Evolutionary conservation across 2,888 invertebrate genomes (phyloP).

Genomic region (Fragum whitleyi): DNA sequence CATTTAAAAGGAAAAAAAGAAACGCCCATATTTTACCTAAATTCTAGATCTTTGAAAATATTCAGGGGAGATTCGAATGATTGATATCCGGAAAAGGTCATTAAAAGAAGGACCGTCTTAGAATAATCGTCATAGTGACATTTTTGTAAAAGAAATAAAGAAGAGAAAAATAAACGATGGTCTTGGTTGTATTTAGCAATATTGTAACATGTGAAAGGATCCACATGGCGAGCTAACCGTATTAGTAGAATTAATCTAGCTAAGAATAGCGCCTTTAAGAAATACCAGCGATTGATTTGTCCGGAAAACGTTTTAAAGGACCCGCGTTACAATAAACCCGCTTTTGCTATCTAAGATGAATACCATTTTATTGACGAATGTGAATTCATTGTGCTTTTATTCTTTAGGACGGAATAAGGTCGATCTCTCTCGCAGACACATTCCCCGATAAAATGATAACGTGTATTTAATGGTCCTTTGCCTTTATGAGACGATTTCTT

Average conservation of each 20-base stretch:
- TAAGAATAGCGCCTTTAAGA: slow-evolving; percentile 14
- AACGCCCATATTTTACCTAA: too few species aligned
- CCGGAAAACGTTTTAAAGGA: slow-evolving; percentile 2
- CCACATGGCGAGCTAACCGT: slow-evolving; percentile 23
- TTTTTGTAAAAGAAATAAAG: too few species aligned
- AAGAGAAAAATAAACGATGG: not conserved
- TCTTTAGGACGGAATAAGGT: not conserved
- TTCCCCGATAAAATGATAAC: not conserved
- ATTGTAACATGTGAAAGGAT: not conserved
- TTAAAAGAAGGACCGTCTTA: too few species aligned
- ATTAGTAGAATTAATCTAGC: slow-evolving; percentile 19
- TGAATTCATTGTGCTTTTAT: not conserved
- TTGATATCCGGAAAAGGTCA: too few species aligned
- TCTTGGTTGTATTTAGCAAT: not conserved
- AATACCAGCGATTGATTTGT: slow-evolving; percentile 13
- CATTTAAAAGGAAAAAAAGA: too few species aligned
- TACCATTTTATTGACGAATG: not conserved
- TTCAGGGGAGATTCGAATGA: too few species aligned
- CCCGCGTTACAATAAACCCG: not conserved
- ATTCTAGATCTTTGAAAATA: too few species aligned
- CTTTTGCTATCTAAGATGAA: not conserved
- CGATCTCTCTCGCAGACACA: not conserved
- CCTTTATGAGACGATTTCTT: not conserved
- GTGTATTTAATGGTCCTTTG: not conserved
- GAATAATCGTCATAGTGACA: too few species aligned